Evolutionary conservation across 2,797 vertebrate species (phyloP).

Genomic region (Gadopsis marmoratus): DNA sequence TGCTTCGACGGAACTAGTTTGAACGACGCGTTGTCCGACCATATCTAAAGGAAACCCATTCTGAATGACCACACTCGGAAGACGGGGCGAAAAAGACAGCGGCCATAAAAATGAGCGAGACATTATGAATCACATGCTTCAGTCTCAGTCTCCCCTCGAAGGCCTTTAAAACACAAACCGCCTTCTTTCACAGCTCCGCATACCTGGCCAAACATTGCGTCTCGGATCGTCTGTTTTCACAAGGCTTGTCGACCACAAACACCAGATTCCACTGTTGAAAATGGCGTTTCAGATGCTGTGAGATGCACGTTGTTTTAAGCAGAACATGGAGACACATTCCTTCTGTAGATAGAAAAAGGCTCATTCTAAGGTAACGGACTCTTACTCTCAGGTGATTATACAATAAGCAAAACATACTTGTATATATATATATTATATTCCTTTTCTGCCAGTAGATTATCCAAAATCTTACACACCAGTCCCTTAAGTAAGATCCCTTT

Average conservation of each 20-base stretch:
- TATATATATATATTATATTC: too few species aligned
- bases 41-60: not conserved
- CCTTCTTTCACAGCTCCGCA: not conserved
- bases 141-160: not conserved
- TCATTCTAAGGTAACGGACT: too few species aligned
- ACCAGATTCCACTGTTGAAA: not conserved
- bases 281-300: not conserved
- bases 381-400: too few species aligned
- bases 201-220: too few species aligned
- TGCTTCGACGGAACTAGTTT: not conserved
- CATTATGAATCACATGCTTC: too few species aligned
- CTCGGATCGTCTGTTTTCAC: not conserved
- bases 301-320: not conserved
- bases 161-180: not conserved
- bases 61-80: not conserved
- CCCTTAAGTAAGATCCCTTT: not conserved
- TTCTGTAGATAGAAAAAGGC: too few species aligned
- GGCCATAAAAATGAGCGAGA: not conserved
- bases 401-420: too few species aligned
- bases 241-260: too few species aligned
- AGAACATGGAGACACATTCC: too few species aligned
- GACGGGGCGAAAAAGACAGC: not conserved
- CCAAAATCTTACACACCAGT: too few species aligned
- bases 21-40: not conserved
- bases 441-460: too few species aligned